Evolutionary conservation across 1,140 invertebrate genomes (phyloP), one percentile per base, ranked within the genome.

Genomic region (Drosophila pseudoobscura): DNA sequence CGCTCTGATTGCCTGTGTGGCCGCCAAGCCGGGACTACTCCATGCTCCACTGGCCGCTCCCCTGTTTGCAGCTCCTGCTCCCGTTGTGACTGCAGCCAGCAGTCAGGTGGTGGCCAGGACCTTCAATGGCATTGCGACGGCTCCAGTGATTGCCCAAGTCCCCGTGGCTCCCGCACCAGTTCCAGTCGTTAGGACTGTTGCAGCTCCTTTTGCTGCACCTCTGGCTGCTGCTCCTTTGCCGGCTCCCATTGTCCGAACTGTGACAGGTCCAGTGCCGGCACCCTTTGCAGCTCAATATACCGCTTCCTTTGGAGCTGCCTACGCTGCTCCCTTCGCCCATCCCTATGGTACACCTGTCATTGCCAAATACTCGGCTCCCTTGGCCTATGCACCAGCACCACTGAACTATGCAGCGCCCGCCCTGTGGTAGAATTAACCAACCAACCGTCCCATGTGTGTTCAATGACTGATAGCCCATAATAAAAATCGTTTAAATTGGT

Each of bases 51-150:
- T 88, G 20, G 80, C 85, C 13, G 87, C 85, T 15, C 62, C 83
- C 41, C 39, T 68, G 43, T 31, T 90, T 22, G 88, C 82, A 8
- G 92, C 84, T 39, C 84, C 91, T 11, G 80, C 90, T 44, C 91
- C 91, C 0, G 59, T 92, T 29, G 91, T 92, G 11, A 92, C 92
- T 6, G 92, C 93, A 15, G 89, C 87, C 57, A 93, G 92, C 62
- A 92, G 92, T 49, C 92, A 93, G 61, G 90, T 91, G 44, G 82
- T 93, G 57, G 91, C 92, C 51, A 89, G 92, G 47, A 92, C 92
- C 49, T 92, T 88, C 58, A 92, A 92, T 80, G 92, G 91, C 15
- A 90, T 91, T 50, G 90, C 91, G 20, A 43, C 82, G 29, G 90
- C 90, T 2, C 91, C 78, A 29, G 51, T 90, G 31, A 75, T 87